These are phyloP conservation scores for Orchesella flavescens DNA, from an alignment of 2,888 invertebrate genomes.

Conservation along the genomic window DNA sequence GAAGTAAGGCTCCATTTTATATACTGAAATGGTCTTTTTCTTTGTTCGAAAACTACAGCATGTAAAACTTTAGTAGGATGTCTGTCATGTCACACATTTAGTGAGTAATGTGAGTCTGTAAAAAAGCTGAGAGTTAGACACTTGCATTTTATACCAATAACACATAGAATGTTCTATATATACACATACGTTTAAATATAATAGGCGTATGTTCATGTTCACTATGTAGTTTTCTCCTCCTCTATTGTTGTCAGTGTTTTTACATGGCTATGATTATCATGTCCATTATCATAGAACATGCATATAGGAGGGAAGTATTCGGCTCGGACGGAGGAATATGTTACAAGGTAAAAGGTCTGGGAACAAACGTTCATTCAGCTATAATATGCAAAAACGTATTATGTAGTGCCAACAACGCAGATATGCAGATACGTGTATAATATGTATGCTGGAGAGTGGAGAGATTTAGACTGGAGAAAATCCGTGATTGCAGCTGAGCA, in stretches of 20 bases:
- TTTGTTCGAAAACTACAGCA: not conserved
- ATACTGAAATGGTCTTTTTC: not conserved
- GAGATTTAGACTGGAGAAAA: no score
- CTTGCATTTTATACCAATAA: no score
- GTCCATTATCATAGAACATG: constrained; percentile 32
- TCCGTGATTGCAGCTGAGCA: not conserved
- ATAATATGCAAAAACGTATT: no score
- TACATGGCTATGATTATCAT: constrained; percentile 43
- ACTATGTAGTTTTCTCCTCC: not conserved
- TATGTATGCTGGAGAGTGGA: not conserved
- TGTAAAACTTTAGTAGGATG: constrained; percentile 7
- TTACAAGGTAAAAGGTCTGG: not conserved
- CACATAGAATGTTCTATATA: no score
- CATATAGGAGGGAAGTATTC: not conserved
- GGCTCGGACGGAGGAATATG: not conserved
- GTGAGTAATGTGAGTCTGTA: not conserved
- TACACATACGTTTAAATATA: no score
- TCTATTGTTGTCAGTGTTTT: constrained; percentile 32
- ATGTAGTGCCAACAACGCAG: not conserved
- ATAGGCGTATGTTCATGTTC: no score
- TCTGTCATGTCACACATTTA: constrained; percentile 16
- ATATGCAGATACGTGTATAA: constrained; percentile 2
- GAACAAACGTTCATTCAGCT: not conserved
- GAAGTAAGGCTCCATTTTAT: no score
- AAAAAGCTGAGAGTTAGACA: no score